Evolutionary conservation across 2,113 vertebrate species (phyloP).

Genomic region (Alexandromys fortis): DNA sequence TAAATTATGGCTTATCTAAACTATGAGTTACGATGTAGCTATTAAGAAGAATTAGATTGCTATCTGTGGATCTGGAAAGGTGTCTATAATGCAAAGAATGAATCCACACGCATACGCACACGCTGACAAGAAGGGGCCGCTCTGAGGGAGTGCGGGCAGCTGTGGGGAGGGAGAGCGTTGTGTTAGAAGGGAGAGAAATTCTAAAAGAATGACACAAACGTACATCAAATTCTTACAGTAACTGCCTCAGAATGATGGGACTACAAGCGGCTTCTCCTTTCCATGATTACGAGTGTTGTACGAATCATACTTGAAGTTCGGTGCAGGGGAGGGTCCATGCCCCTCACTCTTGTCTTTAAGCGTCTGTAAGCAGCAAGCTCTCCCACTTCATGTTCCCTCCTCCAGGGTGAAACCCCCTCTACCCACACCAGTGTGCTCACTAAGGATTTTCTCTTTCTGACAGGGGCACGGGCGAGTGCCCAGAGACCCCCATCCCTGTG

Average conservation of each 20-base stretch:
- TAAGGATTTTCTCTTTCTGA: not conserved
- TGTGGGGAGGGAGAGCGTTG: not conserved
- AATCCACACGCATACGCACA: not conserved
- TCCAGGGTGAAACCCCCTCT: not conserved
- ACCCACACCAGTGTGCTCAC: not conserved
- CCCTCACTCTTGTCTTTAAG: not conserved
- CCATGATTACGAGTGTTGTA: not conserved
- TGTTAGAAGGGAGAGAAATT: not conserved
- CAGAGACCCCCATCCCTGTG: not conserved
- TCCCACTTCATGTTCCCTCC: not conserved
- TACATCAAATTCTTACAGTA: not conserved
- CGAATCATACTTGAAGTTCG: not conserved
- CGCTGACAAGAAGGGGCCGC: not conserved
- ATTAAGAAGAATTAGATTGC: not conserved
- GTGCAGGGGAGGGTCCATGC: fast-evolving
- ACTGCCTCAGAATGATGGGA: not conserved
- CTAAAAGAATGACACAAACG: not conserved
- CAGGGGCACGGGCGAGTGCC: not conserved
- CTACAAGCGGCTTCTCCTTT: not conserved
- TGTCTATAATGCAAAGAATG: not conserved
- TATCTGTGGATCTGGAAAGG: not conserved
- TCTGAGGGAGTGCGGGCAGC: too few species aligned
- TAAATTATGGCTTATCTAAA: constrained; percentile 20
- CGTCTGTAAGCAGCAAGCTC: too few species aligned
- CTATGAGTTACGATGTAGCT: not conserved